Base-by-base conservation (phyloP, 2,888 invertebrate genomes). In the Spisula subtruncata region DNA sequence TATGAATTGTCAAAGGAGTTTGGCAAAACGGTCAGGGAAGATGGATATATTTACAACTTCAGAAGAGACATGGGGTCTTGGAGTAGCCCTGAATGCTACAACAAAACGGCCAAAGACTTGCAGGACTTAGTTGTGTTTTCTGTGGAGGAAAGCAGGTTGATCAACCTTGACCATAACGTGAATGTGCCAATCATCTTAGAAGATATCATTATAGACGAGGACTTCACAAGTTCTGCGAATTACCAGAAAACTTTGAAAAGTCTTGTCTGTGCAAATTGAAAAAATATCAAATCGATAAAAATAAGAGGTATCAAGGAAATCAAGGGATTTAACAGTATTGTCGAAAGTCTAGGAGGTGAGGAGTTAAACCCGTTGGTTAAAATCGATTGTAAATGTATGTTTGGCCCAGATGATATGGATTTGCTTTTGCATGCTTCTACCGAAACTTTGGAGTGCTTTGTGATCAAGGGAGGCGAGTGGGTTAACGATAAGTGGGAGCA, bases 401-500 rank as follows among this genome's bases (percentile, higher is more conserved):
- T 81, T 81, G 18, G 16, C 12, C 41, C 32, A 81, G 41, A 81
- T 18, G 81, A 81, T 6, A 35, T 81, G 20, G 41, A 48, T 46
- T 16, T 10, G 6, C 81, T 81, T 32, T 46, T 81, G 16, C 20
- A 81, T 41, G 6, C 8, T 1, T 81, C 81, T 6, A 41, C 35
- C 2, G 46, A 35, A 1, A 41, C 81, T 1, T n/a, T 81, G 14
- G 41, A 81, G 20, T 81, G 81, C 46, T 81, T 81, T 48, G 81
- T 81, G 32, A 81, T 81, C 46, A 81, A 81, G 41, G 81, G 81
- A 41, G 81, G 81, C 4, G 20, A 81, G 35, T 81, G 81, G 81
- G 2, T 18, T 20, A 32, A 81, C 41, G 81, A 81, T 48, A 81
- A 81, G 41, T 81, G 81, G 81, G 25, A 4, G 14, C 81, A 81